Evolutionary conservation across 2,113 vertebrate genomes (phyloP).

Genomic region (Burhinus bistriatus): DNA sequence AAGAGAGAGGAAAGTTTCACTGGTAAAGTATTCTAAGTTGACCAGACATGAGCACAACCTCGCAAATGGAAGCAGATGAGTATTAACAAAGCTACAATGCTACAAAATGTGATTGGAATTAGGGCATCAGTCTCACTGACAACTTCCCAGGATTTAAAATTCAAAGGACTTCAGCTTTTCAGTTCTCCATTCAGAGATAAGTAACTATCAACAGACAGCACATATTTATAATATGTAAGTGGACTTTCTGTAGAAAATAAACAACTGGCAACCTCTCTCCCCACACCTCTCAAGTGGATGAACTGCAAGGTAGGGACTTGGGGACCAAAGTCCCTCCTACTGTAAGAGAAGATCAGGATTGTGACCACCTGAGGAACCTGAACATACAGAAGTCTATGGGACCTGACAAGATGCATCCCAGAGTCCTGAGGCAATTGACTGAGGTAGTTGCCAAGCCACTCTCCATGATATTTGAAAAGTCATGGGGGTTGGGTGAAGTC

Average conservation of each 20-base stretch:
- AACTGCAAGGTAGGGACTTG: background rate
- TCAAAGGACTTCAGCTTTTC: background rate
- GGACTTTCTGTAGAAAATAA: background rate
- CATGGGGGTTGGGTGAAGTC: background rate
- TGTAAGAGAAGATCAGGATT: background rate
- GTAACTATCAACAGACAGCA: background rate
- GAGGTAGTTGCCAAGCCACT: too few species aligned
- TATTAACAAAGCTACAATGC: background rate
- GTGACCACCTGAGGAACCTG: background rate
- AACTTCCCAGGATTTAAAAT: background rate
- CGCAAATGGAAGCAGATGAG: background rate
- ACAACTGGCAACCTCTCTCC: background rate
- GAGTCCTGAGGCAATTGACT: background rate
- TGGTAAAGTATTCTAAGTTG: background rate
- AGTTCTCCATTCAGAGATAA: background rate
- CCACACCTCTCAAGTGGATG: background rate
- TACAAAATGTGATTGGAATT: background rate
- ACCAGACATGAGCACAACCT: background rate
- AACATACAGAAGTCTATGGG: background rate
- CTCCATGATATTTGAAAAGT: background rate
- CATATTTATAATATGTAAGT: background rate
- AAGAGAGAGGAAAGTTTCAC: background rate
- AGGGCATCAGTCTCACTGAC: background rate
- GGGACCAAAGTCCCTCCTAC: background rate
- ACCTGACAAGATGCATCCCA: background rate